Conservation (phyloP, 2,797 vertebrate genomes). For the Phyllotis vaccarum region DNA sequence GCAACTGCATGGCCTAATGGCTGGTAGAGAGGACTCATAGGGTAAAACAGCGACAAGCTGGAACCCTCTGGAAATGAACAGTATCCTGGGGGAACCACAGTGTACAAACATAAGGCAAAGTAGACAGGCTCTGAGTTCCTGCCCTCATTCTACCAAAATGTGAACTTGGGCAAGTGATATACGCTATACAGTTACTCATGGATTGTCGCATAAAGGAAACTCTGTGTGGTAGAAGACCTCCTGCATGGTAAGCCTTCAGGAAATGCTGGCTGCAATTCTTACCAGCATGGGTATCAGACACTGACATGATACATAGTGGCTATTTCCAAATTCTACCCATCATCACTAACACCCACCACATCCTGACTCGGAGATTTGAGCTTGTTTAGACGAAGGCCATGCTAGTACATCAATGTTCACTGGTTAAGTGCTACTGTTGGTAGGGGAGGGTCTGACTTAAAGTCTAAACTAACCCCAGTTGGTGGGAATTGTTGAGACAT, state of each 20-base stretch:
- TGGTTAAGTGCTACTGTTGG: not conserved
- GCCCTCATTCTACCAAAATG: not conserved
- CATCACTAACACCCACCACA: not conserved
- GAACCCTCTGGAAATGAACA: not conserved
- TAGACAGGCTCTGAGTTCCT: not conserved
- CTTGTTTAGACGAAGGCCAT: not conserved
- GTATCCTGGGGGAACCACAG: not conserved
- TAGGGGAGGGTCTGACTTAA: not conserved
- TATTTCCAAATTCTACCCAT: not conserved
- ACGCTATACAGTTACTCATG: no score
- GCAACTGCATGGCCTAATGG: not conserved
- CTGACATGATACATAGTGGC: no score
- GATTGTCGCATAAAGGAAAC: not conserved
- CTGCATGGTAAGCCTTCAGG: not conserved
- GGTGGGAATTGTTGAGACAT: not conserved
- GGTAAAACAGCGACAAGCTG: no score
- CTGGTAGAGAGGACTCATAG: not conserved
- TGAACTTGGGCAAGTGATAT: not conserved
- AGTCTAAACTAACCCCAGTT: not conserved
- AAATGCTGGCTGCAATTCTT: not conserved
- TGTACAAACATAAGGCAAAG: not conserved
- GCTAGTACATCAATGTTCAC: no score
- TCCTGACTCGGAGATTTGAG: not conserved
- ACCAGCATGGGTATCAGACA: not conserved
- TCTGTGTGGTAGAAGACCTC: not conserved